These are phyloP conservation scores for Argynnis bischoffii DNA, from an alignment of 2,888 invertebrate genomes.

Conservation along the genomic window DNA sequence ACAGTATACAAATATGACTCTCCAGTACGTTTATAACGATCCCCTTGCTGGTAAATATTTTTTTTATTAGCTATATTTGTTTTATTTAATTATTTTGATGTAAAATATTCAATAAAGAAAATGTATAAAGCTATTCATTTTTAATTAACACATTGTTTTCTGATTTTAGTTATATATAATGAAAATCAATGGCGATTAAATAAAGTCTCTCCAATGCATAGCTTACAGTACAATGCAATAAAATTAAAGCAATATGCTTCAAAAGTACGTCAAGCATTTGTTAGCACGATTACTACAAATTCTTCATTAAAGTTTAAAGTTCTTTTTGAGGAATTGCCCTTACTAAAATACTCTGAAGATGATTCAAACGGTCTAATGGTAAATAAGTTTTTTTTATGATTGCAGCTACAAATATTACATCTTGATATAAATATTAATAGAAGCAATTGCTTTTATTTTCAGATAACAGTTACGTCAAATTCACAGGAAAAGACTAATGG, in stretches of 20 bases:
- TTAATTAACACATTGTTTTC: not conserved
- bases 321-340: slow-evolving; percentile 56
- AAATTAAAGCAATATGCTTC: slow-evolving; percentile 72
- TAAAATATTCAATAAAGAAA: no score
- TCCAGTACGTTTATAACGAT: slow-evolving; percentile 42
- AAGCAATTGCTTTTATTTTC: slow-evolving; percentile 35
- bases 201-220: slow-evolving; percentile 68
- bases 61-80: not conserved
- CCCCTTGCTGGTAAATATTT: slow-evolving; percentile 46
- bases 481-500: slow-evolving; percentile 48
- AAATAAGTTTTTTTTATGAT: slow-evolving; percentile 31
- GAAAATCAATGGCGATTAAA: slow-evolving; percentile 67
- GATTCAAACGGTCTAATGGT: slow-evolving; percentile 69
- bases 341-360: slow-evolving; percentile 64
- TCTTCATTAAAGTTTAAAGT: slow-evolving; percentile 59
- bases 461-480: slow-evolving; percentile 62
- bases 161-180: slow-evolving; percentile 65
- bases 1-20: slow-evolving; percentile 28
- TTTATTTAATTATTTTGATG: no score
- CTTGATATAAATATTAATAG: not conserved
- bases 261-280: slow-evolving; percentile 66
- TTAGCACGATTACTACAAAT: slow-evolving; percentile 53
- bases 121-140: no score
- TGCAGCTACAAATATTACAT: not conserved
- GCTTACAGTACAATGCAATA: slow-evolving; percentile 58